phyloP scores from a whole-genome alignment of 2,888 invertebrate genomes.

The Morpho helenor region DNA sequence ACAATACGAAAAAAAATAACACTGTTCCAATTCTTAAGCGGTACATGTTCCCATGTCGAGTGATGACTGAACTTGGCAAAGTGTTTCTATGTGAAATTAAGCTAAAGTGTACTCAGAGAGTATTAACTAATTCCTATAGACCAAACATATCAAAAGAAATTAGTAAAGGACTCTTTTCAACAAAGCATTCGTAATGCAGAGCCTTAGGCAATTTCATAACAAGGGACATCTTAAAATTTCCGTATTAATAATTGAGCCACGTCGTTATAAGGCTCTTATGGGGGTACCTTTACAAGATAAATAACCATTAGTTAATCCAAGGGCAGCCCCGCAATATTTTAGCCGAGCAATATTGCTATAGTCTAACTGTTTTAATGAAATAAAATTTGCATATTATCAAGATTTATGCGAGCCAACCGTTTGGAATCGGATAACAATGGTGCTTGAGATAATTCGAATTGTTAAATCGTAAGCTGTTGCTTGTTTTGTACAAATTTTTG shows the following conservation, averaged over 20 bases:
- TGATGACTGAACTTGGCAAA: no score
- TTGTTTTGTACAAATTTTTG: conserved; percentile 9
- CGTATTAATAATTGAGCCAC: conserved; percentile 57
- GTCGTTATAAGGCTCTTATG: conserved; percentile 50
- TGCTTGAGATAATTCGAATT: conserved; percentile 44
- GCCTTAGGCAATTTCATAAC: conserved; percentile 13
- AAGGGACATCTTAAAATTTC: conserved; percentile 18
- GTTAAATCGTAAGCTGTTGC: conserved; percentile 29
- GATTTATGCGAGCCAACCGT: conserved; percentile 60
- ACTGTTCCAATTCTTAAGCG: no score
- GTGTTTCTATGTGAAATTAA: no score
- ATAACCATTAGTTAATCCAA: conserved; percentile 77
- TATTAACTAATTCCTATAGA: not conserved
- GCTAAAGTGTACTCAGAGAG: no score
- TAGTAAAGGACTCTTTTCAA: not conserved
- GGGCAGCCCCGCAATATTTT: conserved; percentile 68
- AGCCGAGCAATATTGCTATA: conserved; percentile 68
- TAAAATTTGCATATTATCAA: conserved; percentile 77
- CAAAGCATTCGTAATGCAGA: conserved; percentile 4
- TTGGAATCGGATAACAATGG: conserved; percentile 65
- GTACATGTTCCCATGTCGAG: no score
- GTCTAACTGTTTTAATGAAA: conserved; percentile 75
- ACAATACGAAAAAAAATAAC: no score
- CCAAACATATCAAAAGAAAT: conserved; percentile 1
- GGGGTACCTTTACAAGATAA: conserved; percentile 71